These are phyloP conservation scores for Drosophila picticornis DNA, from an alignment of 2,888 invertebrate genomes.

Conservation along the genomic window DNA sequence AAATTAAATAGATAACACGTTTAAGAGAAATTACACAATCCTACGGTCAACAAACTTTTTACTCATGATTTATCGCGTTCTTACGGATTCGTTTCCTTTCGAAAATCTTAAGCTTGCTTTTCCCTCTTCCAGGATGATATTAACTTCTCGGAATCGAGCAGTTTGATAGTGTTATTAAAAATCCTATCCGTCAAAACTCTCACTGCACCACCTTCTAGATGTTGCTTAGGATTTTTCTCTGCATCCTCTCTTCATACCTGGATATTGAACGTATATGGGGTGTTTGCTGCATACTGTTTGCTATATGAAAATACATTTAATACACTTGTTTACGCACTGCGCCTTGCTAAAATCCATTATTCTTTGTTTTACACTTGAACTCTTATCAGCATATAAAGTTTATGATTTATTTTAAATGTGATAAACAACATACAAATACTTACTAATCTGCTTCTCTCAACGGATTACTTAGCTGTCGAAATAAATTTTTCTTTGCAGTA, in stretches of 20 bases:
- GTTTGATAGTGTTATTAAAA: neutral
- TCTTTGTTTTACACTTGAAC: neutral
- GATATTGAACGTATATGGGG: neutral
- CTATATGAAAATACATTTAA: neutral
- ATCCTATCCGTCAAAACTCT: no score
- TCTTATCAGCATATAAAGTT: neutral
- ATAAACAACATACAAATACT: neutral
- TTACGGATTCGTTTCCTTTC: neutral
- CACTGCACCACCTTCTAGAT: neutral
- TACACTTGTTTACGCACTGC: neutral
- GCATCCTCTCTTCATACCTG: neutral
- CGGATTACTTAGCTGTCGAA: neutral
- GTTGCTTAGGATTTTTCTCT: neutral
- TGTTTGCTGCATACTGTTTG: neutral
- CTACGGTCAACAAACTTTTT: neutral
- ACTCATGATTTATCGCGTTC: neutral
- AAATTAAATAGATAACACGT: neutral
- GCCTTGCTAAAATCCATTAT: neutral
- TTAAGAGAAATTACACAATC: neutral
- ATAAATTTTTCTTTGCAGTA: neutral
- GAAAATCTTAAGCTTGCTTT: neutral
- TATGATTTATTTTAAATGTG: neutral
- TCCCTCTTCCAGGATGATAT: neutral
- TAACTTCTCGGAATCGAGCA: neutral
- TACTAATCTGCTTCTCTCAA: neutral